Base-by-base conservation (phyloP, 64 coral and sea anemone genomes). In the Anthopleura sola region DNA sequence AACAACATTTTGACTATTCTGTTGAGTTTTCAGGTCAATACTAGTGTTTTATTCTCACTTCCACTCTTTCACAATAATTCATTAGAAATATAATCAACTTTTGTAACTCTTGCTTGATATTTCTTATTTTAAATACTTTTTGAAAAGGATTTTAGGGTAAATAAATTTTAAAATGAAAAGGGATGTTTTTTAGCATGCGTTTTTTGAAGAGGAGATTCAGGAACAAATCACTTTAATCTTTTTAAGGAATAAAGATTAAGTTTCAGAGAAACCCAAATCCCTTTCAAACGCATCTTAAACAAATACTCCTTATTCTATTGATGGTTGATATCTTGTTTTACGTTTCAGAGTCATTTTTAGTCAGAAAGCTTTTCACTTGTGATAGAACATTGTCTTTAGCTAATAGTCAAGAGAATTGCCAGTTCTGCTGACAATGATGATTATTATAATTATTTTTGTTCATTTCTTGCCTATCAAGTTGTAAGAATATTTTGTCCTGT, bases 391-490 rank as follows among this genome's bases (percentile, higher is more conserved):
- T 44, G 37, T 47, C 24, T 39, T 38, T 37, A 38, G 39, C 16
- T 19, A 21, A 37, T 78, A 20, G 36, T 39, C 21, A 10, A 15
- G 37, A 48, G 76, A 71, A 71, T 71, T 71, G 66, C 66, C 66
- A 79, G 76, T 79, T 79, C 76, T 79, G 76, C 38, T 79, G 44
- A 48, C 44, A 79, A 79, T 79, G 19, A 47, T 79, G 26, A 79
- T 71, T 71, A 71, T 71, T 32, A 33, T 71, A 34, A 71, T 71
- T 71, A 71, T 32, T 71, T 71, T 71, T 71, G 29, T 71, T 71
- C 31, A 71, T 71, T 71, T 71, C 29, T 71, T 71, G 66, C 29
- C 66, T 71, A 71, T 71, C n/a, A 32, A 71, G 29, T 32, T 71
- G 66, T 71, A 71, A 71, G 66, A 68, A 71, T 32, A 71, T 71